Evolutionary conservation across 1,140 invertebrate genomes (phyloP), one percentile per base, ranked within the genome.

Genomic region (Leptopilina clavipes): DNA sequence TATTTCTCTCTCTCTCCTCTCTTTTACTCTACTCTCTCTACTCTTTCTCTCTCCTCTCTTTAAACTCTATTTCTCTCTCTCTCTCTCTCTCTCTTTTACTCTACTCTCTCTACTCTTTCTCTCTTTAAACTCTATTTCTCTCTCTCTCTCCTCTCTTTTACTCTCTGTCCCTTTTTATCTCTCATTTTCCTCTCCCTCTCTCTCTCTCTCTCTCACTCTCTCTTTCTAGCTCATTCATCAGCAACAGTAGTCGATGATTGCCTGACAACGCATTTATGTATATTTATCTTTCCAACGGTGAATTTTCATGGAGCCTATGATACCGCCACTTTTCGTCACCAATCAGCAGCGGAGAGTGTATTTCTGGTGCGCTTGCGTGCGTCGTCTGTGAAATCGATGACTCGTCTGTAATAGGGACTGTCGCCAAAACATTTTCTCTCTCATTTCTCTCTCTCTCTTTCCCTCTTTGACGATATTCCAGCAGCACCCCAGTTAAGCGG

Each of bases 301-400:
- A 65, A 65, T 65, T 65, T 65, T 65, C 59, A 14, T 65, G 59
- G 3, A 65, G 22, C 11, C 25, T 65, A 65, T 65, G 77, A 79
- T 81, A 83, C 77, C 75, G 73, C 48, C 82, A 83, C 80, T 82
- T 86, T 84, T 83, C 81, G 79, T 82, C 80, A 84, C 82, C 83
- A 81, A 86, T 83, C 83, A 86, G 81, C 78, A 84, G 78, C 82
- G 76, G 80, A 81, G 81, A 80, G 77, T 77, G 79, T 52, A 52
- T 52, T 52, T 52, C 80, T 78, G 56, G 72, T 82, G 84, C 81
- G 81, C 81, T 77, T 82, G 84, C 82, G 82, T 81, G 82, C 82
- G 78, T 79, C 80, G 75, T 82, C 79, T 75, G 79, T 84, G 84
- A 85, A 85, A 84, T 84, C 84, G 84, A 85, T 84, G 84, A 85